Conservation (phyloP, 2,113 vertebrate species). For the Nycticebus coucang region DNA sequence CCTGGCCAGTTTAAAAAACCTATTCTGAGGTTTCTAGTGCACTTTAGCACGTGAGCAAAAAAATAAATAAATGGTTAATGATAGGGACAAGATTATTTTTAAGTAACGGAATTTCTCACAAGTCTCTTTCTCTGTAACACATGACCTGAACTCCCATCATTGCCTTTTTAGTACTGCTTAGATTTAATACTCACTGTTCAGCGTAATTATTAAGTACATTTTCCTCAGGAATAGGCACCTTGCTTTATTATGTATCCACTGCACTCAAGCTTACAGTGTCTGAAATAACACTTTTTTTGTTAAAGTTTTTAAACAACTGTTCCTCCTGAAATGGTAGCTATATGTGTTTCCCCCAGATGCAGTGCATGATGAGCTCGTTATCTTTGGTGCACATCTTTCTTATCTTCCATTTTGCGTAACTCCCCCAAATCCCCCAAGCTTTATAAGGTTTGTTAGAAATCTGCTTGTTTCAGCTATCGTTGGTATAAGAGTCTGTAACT, state of each 20-base stretch:
- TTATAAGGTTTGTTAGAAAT: conserved; percentile 53
- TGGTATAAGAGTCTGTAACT: conserved; percentile 41
- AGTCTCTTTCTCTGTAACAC: conserved; percentile 74
- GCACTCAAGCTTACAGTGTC: conserved; percentile 71
- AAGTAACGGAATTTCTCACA: conserved; percentile 79
- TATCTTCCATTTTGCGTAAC: conserved; percentile 36
- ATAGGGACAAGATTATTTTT: conserved; percentile 74
- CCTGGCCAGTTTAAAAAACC: conserved; percentile 62
- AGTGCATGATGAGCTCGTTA: conserved; percentile 77
- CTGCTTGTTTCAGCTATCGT: conserved; percentile 56
- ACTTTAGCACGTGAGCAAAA: conserved; percentile 77
- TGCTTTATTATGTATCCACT: conserved; percentile 74
- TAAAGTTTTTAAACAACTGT: conserved; percentile 63
- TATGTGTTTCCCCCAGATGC: conserved; percentile 46
- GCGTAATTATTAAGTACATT: conserved; percentile 75
- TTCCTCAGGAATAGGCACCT: conserved; percentile 83
- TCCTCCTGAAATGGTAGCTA: conserved; percentile 49
- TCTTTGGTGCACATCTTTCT: conserved; percentile 68
- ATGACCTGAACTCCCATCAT: conserved; percentile 69
- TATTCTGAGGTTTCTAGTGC: conserved; percentile 77
- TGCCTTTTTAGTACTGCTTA: conserved; percentile 79
- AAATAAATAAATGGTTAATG: conserved; percentile 67
- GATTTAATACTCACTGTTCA: conserved; percentile 66
- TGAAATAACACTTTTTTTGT: conserved; percentile 55
- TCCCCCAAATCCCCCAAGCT: conserved; percentile 46